Conservation (phyloP, 2,113 vertebrate species). For the Ivindomyrus marchei region DNA sequence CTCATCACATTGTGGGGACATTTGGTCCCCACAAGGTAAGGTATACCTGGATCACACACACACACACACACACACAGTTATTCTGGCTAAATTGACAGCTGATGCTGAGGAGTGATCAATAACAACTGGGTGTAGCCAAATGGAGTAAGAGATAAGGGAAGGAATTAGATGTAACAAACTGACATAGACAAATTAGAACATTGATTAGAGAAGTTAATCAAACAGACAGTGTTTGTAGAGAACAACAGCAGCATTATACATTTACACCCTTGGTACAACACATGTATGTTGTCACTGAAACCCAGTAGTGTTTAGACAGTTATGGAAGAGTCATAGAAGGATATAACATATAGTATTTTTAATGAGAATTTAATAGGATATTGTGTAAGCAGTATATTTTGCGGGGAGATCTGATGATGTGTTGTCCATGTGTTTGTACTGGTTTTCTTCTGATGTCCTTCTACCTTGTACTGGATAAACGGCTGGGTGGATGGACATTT, state of each 20-base stretch:
- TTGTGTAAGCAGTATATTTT: not conserved
- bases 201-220: constrained; percentile 2
- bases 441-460: not conserved
- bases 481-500: not conserved
- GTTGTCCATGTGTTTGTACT: not conserved
- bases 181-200: not conserved
- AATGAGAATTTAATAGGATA: not conserved
- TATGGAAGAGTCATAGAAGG: not conserved
- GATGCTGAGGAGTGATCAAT: not conserved
- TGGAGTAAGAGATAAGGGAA: not conserved
- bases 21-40: too few species aligned
- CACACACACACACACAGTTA: not conserved
- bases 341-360: not conserved
- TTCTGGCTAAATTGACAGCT: not conserved
- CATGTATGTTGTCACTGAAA: not conserved
- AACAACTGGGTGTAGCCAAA: not conserved
- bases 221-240: not conserved
- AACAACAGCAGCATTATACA: not conserved
- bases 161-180: not conserved
- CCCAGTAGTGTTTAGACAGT: not conserved
- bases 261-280: not conserved
- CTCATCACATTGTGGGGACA: too few species aligned
- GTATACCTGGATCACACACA: too few species aligned
- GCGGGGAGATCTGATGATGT: not conserved
- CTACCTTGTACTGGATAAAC: not conserved